phyloP scores from a whole-genome alignment of 2,888 invertebrate genomes.

The Aleiodes alternator region DNA sequence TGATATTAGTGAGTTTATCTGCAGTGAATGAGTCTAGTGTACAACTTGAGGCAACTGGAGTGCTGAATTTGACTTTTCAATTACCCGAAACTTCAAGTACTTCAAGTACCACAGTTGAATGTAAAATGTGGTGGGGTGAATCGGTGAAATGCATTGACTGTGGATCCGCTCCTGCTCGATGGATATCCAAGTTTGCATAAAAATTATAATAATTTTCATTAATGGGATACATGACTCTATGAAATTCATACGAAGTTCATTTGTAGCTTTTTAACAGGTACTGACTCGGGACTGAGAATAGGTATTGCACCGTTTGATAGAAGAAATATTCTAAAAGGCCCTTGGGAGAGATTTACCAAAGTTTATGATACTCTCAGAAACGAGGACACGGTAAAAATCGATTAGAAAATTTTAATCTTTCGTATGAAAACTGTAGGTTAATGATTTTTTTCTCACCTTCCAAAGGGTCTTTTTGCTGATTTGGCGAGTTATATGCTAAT shows the following conservation, averaged over 20 bases:
- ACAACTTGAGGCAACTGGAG: conserved; percentile 75
- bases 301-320: conserved; percentile 56
- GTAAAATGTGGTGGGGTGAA: conserved; percentile 71
- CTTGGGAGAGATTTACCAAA: conserved; percentile 61
- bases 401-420: not conserved
- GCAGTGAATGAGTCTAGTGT: conserved; percentile 73
- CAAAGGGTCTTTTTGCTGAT: conserved; percentile 77
- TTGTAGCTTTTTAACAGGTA: conserved; percentile 65
- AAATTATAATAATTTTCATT: conserved; percentile 48
- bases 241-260: not conserved
- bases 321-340: conserved; percentile 55
- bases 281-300: conserved; percentile 62
- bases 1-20: conserved; percentile 74
- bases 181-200: conserved; percentile 77
- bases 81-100: conserved; percentile 66
- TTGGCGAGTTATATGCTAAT: conserved; percentile 77
- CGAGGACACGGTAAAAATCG: conserved; percentile 64
- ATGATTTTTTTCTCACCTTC: conserved; percentile 13
- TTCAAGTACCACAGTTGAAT: conserved; percentile 52
- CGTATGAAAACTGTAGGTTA: not conserved
- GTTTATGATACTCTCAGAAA: conserved; percentile 63
- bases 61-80: conserved; percentile 74
- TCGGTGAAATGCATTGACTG: conserved; percentile 78
- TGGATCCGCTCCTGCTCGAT: conserved; percentile 79
- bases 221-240: conserved; percentile 15